phyloP scores from a whole-genome alignment of 2,113 vertebrate genomes.

The Tenebrosternarchus preto region DNA sequence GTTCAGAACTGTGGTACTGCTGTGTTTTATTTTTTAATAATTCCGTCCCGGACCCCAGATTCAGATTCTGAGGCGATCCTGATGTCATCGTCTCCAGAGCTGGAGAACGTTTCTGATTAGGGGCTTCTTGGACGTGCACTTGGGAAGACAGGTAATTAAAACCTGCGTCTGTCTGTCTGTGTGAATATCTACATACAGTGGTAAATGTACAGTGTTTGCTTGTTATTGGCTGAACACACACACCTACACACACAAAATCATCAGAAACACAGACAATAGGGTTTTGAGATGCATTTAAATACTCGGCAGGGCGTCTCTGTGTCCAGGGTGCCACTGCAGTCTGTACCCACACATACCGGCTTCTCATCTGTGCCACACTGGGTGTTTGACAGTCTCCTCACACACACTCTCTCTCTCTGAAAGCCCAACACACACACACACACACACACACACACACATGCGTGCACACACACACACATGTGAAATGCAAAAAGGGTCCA shows the following conservation, averaged over 20 bases:
- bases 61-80: neutral
- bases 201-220: neutral
- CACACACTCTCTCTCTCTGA: slow-evolving; percentile 55
- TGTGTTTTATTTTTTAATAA: neutral
- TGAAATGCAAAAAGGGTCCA: slow-evolving; percentile 57
- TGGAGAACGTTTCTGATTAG: neutral
- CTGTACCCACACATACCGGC: slow-evolving; percentile 57
- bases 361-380: slow-evolving; percentile 47
- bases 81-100: neutral
- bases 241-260: slow-evolving; percentile 15
- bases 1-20: neutral
- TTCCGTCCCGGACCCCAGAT: neutral
- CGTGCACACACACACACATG: slow-evolving; percentile 42
- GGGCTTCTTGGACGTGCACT: slow-evolving; percentile 2
- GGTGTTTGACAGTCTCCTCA: slow-evolving; percentile 67
- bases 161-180: slow-evolving; percentile 1
- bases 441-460: slow-evolving; percentile 59
- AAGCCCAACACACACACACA: slow-evolving; percentile 57
- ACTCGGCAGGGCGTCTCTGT: neutral
- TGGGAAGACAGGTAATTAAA: slow-evolving; percentile 18
- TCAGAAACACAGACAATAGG: slow-evolving; percentile 21
- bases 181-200: slow-evolving; percentile 12
- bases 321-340: slow-evolving; percentile 31
- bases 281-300: slow-evolving; percentile 2
- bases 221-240: neutral